Percentiles rank a stretch among this genome's conserved stretches.
These are phyloP conservation scores for Sisyra nigra DNA, from an alignment of 2,888 invertebrate genomes.

Conservation along the genomic window DNA sequence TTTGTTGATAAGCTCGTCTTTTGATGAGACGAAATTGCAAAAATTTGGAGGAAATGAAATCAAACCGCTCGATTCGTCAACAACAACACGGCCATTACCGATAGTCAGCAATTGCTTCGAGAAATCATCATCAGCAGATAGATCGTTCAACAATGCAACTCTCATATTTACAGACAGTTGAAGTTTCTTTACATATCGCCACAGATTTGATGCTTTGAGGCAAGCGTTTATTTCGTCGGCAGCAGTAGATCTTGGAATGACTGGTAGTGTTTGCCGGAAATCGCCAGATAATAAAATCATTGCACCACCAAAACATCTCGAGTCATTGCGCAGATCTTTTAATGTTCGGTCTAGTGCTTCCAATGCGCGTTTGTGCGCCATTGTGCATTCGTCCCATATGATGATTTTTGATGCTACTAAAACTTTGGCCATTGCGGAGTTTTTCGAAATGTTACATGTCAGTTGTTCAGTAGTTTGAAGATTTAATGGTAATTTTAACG, in stretches of 20 bases:
- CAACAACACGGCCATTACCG: conserved; percentile 18
- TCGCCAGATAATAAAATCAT: conserved; percentile 12
- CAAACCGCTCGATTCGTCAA: conserved; percentile 19
- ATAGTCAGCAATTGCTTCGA: conserved; percentile 19
- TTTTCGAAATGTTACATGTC: conserved; percentile 18
- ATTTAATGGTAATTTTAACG: conserved; percentile 16
- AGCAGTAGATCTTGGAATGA: conserved; percentile 12
- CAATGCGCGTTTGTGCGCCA: conserved; percentile 17
- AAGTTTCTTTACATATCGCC: conserved; percentile 11
- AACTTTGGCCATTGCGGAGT: conserved; percentile 18
- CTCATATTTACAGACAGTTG: conserved; percentile 11
- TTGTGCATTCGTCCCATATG: conserved; percentile 18
- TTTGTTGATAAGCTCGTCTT: conserved; percentile 13
- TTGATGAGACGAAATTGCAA: conserved; percentile 17
- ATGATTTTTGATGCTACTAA: conserved; percentile 17
- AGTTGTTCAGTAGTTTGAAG: conserved; percentile 16
- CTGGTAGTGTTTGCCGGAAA: conserved; percentile 13
- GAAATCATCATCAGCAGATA: conserved; percentile 9
- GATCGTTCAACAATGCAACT: conserved; percentile 9
- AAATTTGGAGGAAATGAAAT: conserved; percentile 20
- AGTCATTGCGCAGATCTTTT: conserved; percentile 15
- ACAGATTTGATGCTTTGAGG: conserved; percentile 11
- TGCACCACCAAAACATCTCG: conserved; percentile 11
- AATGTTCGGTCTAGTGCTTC: conserved; percentile 17
- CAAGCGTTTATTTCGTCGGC: conserved; percentile 12